Conservation (phyloP, 2,113 vertebrate species). For the Mormyrus iriodes region DNA sequence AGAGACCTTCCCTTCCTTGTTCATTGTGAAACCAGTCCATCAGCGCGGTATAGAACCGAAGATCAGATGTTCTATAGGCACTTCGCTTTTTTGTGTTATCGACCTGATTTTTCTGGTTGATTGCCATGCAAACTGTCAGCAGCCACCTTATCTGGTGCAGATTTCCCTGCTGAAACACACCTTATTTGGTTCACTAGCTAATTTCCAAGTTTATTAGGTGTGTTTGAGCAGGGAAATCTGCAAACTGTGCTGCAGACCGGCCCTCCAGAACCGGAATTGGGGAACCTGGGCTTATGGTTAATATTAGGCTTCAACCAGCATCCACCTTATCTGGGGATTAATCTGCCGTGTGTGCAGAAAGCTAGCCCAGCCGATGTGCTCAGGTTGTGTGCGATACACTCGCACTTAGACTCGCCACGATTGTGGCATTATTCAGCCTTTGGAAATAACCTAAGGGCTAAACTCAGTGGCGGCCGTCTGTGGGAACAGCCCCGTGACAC, state of each 20-base stretch:
- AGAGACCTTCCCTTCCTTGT: background rate
- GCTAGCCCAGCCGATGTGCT: background rate
- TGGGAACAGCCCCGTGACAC: background rate
- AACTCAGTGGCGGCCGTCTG: slow-evolving; percentile 2
- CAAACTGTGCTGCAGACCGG: too few species aligned
- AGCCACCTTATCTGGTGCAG: too few species aligned
- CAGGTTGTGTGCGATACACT: background rate
- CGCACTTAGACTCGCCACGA: background rate
- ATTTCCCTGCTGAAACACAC: too few species aligned
- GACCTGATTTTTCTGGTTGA: background rate
- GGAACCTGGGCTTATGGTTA: too few species aligned
- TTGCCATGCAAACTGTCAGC: background rate
- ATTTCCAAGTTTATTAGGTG: too few species aligned
- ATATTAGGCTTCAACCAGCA: too few species aligned
- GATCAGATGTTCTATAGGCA: background rate
- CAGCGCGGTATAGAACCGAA: background rate
- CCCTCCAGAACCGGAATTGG: too few species aligned
- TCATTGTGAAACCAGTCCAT: background rate
- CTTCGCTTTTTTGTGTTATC: background rate
- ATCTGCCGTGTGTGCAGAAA: background rate
- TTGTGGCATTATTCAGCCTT: background rate
- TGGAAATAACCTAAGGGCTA: background rate
- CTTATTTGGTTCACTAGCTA: too few species aligned
- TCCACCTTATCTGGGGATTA: background rate
- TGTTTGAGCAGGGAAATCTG: too few species aligned